These are phyloP conservation scores for Aromia moschata DNA, from an alignment of 2,888 invertebrate species.

Conservation along the genomic window DNA sequence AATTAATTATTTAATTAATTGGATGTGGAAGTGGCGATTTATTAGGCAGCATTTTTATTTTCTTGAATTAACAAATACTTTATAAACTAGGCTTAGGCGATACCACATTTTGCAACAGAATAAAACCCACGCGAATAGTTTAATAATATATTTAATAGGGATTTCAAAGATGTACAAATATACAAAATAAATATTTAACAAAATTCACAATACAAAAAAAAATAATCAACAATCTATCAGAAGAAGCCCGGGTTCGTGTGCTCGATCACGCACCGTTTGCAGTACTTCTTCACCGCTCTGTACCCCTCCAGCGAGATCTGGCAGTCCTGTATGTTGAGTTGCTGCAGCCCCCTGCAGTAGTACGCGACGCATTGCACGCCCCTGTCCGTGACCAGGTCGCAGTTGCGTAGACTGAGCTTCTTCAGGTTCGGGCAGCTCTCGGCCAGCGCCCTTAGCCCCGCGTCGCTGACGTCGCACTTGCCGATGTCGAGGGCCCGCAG, in stretches of 20 bases:
- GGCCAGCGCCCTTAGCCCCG: conserved; percentile 85
- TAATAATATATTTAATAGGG: conserved; percentile 20
- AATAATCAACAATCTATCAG: conserved; percentile 60
- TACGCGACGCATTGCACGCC: conserved; percentile 90
- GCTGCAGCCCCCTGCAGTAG: conserved; percentile 88
- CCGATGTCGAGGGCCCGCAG: conserved; percentile 89
- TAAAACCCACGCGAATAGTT: too few relatives aligned
- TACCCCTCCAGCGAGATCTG: conserved; percentile 90
- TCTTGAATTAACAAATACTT: too few relatives aligned
- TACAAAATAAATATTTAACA: conserved; percentile 44
- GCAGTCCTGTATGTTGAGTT: conserved; percentile 93
- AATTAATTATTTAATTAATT: too few relatives aligned
- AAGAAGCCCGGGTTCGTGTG: conserved; percentile 96
- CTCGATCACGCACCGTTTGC: conserved; percentile 91
- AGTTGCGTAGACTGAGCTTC: conserved; percentile 88
- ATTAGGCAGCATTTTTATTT: too few relatives aligned
- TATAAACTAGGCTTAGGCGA: too few relatives aligned
- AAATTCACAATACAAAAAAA: conserved; percentile 38
- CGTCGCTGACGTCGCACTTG: conserved; percentile 93
- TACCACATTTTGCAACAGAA: too few relatives aligned
- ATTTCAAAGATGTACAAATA: conserved; percentile 47
- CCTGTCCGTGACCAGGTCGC: conserved; percentile 89
- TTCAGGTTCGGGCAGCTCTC: conserved; percentile 91
- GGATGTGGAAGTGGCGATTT: too few relatives aligned
- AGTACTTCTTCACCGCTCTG: conserved; percentile 90